phyloP scores from a whole-genome alignment of 1,140 invertebrate genomes.

The Drosophila nannoptera region DNA sequence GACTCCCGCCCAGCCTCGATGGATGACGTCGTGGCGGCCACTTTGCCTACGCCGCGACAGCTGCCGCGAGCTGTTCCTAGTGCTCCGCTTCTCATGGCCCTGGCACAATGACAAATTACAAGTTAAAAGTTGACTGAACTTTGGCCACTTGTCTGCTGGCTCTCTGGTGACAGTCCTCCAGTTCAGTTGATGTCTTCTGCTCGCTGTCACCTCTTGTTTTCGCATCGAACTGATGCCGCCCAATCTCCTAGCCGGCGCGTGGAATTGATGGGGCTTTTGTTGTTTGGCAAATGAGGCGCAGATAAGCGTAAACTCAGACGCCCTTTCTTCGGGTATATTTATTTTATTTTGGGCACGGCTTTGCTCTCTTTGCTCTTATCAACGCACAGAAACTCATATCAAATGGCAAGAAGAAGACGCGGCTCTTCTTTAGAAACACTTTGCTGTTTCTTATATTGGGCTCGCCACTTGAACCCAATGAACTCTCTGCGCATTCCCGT shows the following conservation, averaged over 20 bases:
- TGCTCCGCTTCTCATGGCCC: slow-evolving; percentile 54
- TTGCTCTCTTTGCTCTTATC: slow-evolving; percentile 44
- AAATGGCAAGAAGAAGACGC: too few relatives aligned
- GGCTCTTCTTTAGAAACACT: too few relatives aligned
- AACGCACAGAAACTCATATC: slow-evolving; percentile 8
- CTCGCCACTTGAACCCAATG: slow-evolving; percentile 40
- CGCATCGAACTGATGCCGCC: slow-evolving; percentile 28
- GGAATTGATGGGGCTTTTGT: slow-evolving; percentile 72
- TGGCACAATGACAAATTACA: slow-evolving; percentile 76
- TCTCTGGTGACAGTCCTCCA: not conserved
- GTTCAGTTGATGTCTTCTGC: slow-evolving; percentile 39
- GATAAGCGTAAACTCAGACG: slow-evolving; percentile 73
- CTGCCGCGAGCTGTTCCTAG: slow-evolving; percentile 42
- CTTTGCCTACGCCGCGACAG: slow-evolving; percentile 44
- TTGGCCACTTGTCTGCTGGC: slow-evolving; percentile 24
- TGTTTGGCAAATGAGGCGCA: slow-evolving; percentile 73
- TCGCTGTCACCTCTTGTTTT: slow-evolving; percentile 50
- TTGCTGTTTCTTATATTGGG: not conserved
- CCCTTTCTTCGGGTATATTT: slow-evolving; percentile 37
- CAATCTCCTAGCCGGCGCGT: slow-evolving; percentile 48
- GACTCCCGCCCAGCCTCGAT: slow-evolving; percentile 21
- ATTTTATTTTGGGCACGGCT: slow-evolving; percentile 18
- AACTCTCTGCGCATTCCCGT: slow-evolving; percentile 36
- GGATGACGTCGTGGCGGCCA: slow-evolving; percentile 60
- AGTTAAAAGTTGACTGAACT: slow-evolving; percentile 76